Evolutionary conservation across 2,888 invertebrate genomes (phyloP), one percentile per base, ranked within the genome.

Genomic region (Brachylomia viminalis): DNA sequence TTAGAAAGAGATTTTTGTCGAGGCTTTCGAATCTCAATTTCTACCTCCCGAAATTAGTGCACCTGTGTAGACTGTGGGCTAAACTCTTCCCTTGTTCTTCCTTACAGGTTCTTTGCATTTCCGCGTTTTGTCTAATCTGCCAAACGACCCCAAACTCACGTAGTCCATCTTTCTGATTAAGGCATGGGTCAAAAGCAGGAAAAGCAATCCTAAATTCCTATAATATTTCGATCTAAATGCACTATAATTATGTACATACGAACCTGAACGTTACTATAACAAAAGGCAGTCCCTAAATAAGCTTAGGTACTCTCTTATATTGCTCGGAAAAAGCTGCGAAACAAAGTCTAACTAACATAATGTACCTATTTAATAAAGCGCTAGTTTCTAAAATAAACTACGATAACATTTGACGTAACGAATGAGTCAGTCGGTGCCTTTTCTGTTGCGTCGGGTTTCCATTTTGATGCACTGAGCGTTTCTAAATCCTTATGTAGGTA

Each of bases 371-470:
- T 56, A 67, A 75, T 75, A 72, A 59, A 54, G 23, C 45, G 1
- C 1, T 3, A 30, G 47, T 74, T 83, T 85, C 77, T 73, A 74
- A 72, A 77, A 73, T 77, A 77, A 74, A 72, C 67, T 81, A 68
- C 45, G 67, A 65, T 84, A 76, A 79, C 72, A 80, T 84, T 91
- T 86, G 90, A 88, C 85, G 89, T 88, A 91, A 91, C 89, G 86
- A 89, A 90, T 92, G 90, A 92, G 80, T 90, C 90, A 89, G 84
- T 64, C 78, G 81, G 65, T 54, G 71, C 85, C 90, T 82, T 87
- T 89, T 92, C 91, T 89, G 90, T 90, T 83, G 85, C 82, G 83
- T 82, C 92, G 79, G 74, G 92, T 92, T 92, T 89, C 92, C 92
- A 83, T 91, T 87, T 86, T 79, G 77, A 82, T 68, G 79, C 72